Base-by-base conservation (phyloP, 2,113 vertebrate genomes). In the Pterophyllum scalare region DNA sequence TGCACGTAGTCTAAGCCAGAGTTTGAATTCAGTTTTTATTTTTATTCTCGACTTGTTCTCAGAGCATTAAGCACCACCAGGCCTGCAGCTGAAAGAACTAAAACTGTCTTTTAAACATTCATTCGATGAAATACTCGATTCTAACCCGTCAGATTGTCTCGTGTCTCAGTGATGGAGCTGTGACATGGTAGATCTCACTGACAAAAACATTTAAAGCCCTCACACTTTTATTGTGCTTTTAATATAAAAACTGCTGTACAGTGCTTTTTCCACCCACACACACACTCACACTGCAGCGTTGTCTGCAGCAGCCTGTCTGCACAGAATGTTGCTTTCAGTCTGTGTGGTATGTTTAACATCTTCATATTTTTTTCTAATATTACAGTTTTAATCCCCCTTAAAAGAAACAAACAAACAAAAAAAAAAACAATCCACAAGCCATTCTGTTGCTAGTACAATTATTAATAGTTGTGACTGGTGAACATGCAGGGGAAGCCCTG, bases 241-340 rank as follows among this genome's bases (percentile, higher is more conserved):
- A 43, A 43, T 17, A 24, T 38, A 26, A 19, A 19, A 46, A 46
- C 22, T 0, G 19, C 62, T 11, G 40, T 4, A 6, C 64, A 4
- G 40, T 67, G 40, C 64, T 67, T 26, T 0, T n/a, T n/a, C n/a
- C 26, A 38, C 40, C 46, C 64, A 22, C 40, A 7, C 64, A 1
- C 38, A 11, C 4, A 17, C 38, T 1, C 40, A 67, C 15, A 9
- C 9, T 38, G 35, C 3, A 46, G 26, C 22, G 26, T 46, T 67
- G 40, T 38, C 8, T 38, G 35, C 35, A 38, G 35, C 35, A 38
- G 35, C 35, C 1, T n/a, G n/a, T n/a, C n/a, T n/a, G n/a, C n/a
- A n/a, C n/a, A n/a, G n/a, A n/a, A 9, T 15, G 0, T 67, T 0
- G 5, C 9, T 67, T 67, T 46, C 64, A 4, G 64, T 67, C 64